Evolutionary conservation across 2,113 vertebrate species (phyloP), one percentile per base, ranked within the genome.

Genomic region (Anarrhichthys ocellatus): DNA sequence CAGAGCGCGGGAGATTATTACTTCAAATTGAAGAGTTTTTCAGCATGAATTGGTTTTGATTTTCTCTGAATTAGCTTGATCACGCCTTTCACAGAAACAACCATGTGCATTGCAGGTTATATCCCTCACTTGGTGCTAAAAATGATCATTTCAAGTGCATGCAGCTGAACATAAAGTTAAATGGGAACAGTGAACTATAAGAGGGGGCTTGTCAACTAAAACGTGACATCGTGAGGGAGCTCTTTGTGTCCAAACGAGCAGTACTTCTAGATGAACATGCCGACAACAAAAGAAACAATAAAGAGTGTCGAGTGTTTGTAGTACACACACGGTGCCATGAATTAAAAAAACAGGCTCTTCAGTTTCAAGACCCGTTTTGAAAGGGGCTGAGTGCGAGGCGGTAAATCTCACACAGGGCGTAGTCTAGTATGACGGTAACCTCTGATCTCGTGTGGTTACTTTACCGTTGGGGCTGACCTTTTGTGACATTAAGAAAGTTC

Each of bases 211-310:
- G 36, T 81, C 61, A 48, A 61, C 50, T 58, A 27, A 8, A 34
- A 32, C 17, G 87, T 58, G 75, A 59, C 59, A n/a, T 9, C 14
- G 90, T 77, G 84, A 78, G 69, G 46, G 82, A 80, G 24, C 14
- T 77, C 52, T 64, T 58, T 3, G 62, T 71, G 80, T 85, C 74
- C 78, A 59, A 83, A 72, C 34, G 56, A 78, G 88, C 74, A 77
- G 50, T 18, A 71, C 62, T 66, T 89, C 29, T 67, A 42, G 15
- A 84, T 90, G 88, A 90, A 80, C 93, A 94, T 94, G 92, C 92
- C 1, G 27, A 62, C 65, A 68, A 68, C 72, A 54, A 65, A n/a
- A 48, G 11, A 11, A 36, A 24, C 5, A 78, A 11, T 4, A 29
- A 34, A 68, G n/a, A 63, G 80, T 82, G 78, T 78, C 36, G 70